Conservation (phyloP, 2,797 vertebrate species). For the Epinephelus awoara region DNA sequence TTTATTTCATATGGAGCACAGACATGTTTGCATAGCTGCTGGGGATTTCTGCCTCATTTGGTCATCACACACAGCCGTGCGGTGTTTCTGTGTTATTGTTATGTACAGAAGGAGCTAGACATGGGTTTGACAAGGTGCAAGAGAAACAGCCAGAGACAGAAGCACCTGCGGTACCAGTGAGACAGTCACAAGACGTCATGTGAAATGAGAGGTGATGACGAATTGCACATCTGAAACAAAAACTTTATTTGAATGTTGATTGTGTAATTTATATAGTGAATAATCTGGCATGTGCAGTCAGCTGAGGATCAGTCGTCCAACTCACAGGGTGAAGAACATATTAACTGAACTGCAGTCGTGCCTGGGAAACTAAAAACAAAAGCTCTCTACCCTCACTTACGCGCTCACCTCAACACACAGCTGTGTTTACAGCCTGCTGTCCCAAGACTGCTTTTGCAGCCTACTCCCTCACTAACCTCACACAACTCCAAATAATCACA, state of each 20-base stretch:
- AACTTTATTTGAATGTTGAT: constrained; percentile 1
- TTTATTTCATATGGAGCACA: constrained; percentile 77
- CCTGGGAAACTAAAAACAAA: constrained; percentile 7
- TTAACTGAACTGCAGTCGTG: constrained; percentile 1
- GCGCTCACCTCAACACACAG: constrained; percentile 65
- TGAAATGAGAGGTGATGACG: constrained; percentile 36
- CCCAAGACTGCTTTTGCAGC: constrained; percentile 37
- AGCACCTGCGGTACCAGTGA: constrained; percentile 31
- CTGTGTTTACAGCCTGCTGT: constrained; percentile 70
- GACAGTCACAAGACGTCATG: background rate
- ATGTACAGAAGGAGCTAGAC: constrained; percentile 46
- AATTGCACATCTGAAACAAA: constrained; percentile 5
- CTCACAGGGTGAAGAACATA: constrained; percentile 13
- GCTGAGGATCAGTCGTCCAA: background rate
- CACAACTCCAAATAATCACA: constrained; percentile 50
- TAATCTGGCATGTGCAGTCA: background rate
- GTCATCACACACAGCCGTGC: constrained; percentile 63
- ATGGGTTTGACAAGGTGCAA: constrained; percentile 46
- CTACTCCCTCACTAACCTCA: constrained; percentile 40
- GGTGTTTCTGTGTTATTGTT: constrained; percentile 59
- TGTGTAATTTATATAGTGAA: background rate
- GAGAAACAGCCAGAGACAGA: constrained; percentile 48
- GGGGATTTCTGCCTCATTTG: constrained; percentile 81
- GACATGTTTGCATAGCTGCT: constrained; percentile 80
- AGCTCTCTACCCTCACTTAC: constrained; percentile 34